Base-by-base conservation (phyloP, 2,797 vertebrate species). In the Clarias fuscus region DNA sequence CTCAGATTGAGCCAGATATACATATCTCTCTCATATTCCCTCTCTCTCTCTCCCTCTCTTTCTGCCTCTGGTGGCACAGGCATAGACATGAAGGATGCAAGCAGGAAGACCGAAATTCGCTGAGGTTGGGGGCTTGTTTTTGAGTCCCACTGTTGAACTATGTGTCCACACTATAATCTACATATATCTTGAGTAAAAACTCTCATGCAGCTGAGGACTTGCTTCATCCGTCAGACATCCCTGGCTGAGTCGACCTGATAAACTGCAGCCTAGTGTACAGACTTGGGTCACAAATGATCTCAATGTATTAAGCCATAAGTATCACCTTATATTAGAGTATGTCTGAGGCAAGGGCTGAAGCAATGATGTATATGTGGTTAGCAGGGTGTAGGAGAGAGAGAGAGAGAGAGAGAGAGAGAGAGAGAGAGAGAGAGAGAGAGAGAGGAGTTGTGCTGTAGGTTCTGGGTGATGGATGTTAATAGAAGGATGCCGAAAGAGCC, bases 1-100 rank as follows among this genome's bases (percentile, higher is more conserved):
- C 83, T 85, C 86, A 85, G 86, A 82, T 87, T 80, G 89, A 90
- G 77, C 59, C 88, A 86, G 89, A 89, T 88, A 89, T 90, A 90
- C 86, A 90, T 53, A 27, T 65, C 64, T 84, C 67, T 82, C 82
- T 82, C 70, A 48, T 24, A 58, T 62, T 89, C 86, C 88, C 81
- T 78, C 88, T 59, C 56, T 4, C 40, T 17, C 58, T 40, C 33
- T 33, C 48, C 8, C 48, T 33, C 43, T 56, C 43, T 48, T 8
- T 5, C 20, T 84, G n/a, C 83, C 53, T 78, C 71, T 88, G 53
- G 75, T 59, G 75, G 30, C 81, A 87, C 73, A 77, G 48, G 77
- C 53, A 59, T 82, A 73, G 84, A 75, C 61, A 85, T 80, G 53
- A 43, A 68, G 72, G 86, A 88, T 75, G 78, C 73, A 82, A 15